Base-by-base conservation (phyloP, 2,797 vertebrate species). In the Myiotriccus ornatus region DNA sequence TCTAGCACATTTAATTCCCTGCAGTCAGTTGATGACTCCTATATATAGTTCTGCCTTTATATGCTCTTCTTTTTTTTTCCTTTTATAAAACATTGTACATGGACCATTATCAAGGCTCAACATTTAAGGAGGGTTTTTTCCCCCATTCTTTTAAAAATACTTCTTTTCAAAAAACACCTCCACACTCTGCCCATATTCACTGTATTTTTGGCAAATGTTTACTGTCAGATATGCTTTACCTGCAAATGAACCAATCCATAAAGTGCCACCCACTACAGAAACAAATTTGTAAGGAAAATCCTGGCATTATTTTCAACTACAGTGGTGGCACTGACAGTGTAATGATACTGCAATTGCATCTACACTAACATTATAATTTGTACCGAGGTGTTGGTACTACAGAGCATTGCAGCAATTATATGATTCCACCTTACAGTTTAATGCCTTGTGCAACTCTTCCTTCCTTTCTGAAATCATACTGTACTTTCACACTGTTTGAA, bases 361-460 rank as follows among this genome's bases (percentile, higher is more conserved):
- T 91, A 34, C 24, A 57, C 50, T 69, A 93, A 90, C 62, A 62
- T 35, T 91, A 44, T 78, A 92, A 95, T 93, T 96, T 94, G 46
- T 50, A 87, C 62, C 46, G 68, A 71, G 65, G 57, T 87, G 57
- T 64, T 87, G 84, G 78, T 60, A 94, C 87, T 94, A 95, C 90
- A 95, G 49, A 90, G 7, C 44, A 83, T 83, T 44, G 8, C 64
- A 81, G 69, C 84, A 84, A 95, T 89, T 87, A 78, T 2, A 37
- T 6, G 24, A 93, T 75, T 92, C 68, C 28, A 85, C 79, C 64
- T 70, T 53, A 22, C 25, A 55, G 62, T 75, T 93, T 78, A 91
- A 83, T 55, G 59, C 46, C 21, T 91, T n/a, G 21, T 32, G n/a
- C 23, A 68, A 34, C 32, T 81, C 39, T 88, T 32, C 3, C 25